phyloP scores from a whole-genome alignment of 2,113 vertebrate species.

The Gymnarchus niloticus region DNA sequence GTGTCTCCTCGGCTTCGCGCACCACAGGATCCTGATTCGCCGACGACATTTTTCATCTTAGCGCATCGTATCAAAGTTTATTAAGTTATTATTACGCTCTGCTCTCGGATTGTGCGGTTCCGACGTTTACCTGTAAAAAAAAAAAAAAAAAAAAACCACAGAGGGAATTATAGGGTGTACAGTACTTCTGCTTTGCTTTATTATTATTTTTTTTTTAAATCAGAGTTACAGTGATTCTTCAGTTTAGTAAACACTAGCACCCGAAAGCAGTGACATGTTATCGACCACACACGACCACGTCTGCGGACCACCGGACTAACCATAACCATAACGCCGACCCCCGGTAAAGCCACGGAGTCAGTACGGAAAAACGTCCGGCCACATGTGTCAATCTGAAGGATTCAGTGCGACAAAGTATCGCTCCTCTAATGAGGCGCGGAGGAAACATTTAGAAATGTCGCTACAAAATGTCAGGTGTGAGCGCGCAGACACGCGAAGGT shows the following conservation, averaged over 20 bases:
- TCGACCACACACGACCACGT: no score
- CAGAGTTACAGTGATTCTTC: not conserved
- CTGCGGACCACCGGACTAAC: not conserved
- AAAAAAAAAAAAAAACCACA: not conserved
- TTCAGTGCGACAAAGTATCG: not conserved
- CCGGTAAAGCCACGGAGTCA: not conserved
- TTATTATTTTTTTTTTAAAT: not conserved
- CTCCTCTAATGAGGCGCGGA: not conserved
- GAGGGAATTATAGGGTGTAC: not conserved
- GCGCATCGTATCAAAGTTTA: conserved; percentile 49
- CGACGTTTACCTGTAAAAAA: not conserved
- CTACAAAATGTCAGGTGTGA: not conserved
- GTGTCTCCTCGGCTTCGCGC: conserved; percentile 49
- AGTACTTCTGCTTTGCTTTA: not conserved
- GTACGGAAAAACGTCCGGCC: not conserved
- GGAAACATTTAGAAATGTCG: not conserved
- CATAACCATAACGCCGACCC: not conserved
- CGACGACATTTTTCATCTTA: conserved; percentile 57
- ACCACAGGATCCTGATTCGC: conserved; percentile 51
- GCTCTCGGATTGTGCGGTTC: no score
- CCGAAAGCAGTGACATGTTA: not conserved
- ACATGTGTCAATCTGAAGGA: not conserved
- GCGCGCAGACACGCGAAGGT: not conserved
- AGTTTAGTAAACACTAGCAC: not conserved
- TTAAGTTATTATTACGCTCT: not conserved